Base-by-base conservation (phyloP, 2,113 vertebrate genomes). In the Gobius niger region DNA sequence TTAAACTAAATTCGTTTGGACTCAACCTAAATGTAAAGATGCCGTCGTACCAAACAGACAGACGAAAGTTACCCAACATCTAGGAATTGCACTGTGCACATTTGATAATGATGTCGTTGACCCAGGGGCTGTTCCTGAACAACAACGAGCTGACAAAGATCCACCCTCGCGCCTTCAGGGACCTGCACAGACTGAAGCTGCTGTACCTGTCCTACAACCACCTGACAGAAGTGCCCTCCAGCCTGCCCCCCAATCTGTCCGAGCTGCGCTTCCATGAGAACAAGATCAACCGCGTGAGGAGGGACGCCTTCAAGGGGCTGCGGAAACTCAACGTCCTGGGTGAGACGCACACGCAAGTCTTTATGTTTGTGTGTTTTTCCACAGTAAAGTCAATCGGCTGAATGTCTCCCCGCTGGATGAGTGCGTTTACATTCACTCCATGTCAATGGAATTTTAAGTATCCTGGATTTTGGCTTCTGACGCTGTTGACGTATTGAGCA, bases 221-320 rank as follows among this genome's bases (percentile, higher is more conserved):
- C 82, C 90, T 99, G 75, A 95, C 91, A 8, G 94, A 96, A 87
- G 93, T 99, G 67, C 98, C 98, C 19, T 90, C 91, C 40, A 96
- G 96, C 54, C 91, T 99, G 67, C 98, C 97, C 56, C 93, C 89
- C 67, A 94, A 94, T 7, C 84, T 99, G 81, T 89, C 95, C 73
- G 96, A 99, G 82, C 91, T 99, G 63, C 93, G 97, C 73, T 95
- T 99, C 87, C 95, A 98, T 44, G 96, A 97, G 74, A 99, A 99
- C 80, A 94, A 93, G 84, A 97, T 99, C 75, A 91, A 90, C 88
- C 94, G 89, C 82, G 92, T 99, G 89, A 95, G 92, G 75, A 98
- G 94, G 84, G 93, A 95, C 0, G 86, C 91, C 1, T 99, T 99
- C 82, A 95, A 94, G 84, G 96, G 96, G 81, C 92, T 98, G 91